A percentile compares a stretch with the other conserved stretches of the same genome.
Evolutionary conservation across 2,797 vertebrate genomes (phyloP).

Genomic region (Lycodopsis pacificus): DNA sequence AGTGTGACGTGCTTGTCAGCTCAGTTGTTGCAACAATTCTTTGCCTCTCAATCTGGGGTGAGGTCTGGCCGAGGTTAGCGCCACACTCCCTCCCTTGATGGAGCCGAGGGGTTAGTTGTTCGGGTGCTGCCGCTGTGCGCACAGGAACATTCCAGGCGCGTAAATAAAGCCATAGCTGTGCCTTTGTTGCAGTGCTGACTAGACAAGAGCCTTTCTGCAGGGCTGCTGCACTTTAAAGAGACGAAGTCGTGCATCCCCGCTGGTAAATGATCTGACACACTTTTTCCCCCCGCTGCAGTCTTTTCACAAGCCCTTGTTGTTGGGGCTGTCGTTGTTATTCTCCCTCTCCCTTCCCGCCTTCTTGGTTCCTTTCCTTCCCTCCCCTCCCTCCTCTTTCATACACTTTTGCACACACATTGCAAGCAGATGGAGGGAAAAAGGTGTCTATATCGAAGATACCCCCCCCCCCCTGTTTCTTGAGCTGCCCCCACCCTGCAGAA

Average conservation of each 20-base stretch:
- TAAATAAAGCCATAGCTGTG: constrained; percentile 75
- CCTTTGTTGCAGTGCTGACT: constrained; percentile 84
- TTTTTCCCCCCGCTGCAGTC: constrained; percentile 76
- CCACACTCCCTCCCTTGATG: constrained; percentile 61
- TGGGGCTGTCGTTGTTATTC: constrained; percentile 68
- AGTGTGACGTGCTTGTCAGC: constrained; percentile 69
- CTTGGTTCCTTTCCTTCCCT: constrained; percentile 27
- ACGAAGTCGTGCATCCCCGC: constrained; percentile 76
- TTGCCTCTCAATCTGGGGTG: constrained; percentile 60
- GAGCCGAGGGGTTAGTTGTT: constrained; percentile 62
- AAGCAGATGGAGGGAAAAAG: constrained; percentile 82
- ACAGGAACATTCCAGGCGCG: constrained; percentile 78
- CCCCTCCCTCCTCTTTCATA: constrained; percentile 39
- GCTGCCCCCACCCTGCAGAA: constrained; percentile 72
- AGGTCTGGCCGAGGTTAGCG: constrained; percentile 60
- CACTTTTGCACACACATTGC: constrained; percentile 72
- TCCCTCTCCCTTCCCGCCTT: constrained; percentile 61
- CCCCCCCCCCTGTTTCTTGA: constrained; percentile 40
- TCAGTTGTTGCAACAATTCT: constrained; percentile 55
- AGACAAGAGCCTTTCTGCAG: constrained; percentile 81
- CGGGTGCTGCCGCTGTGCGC: constrained; percentile 62
- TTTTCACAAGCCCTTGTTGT: constrained; percentile 77
- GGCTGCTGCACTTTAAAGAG: constrained; percentile 77
- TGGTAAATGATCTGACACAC: constrained; percentile 83
- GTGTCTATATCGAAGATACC: constrained; percentile 73